phyloP scores from a whole-genome alignment of 2,113 vertebrate species.

The Sisor rabdophorus region DNA sequence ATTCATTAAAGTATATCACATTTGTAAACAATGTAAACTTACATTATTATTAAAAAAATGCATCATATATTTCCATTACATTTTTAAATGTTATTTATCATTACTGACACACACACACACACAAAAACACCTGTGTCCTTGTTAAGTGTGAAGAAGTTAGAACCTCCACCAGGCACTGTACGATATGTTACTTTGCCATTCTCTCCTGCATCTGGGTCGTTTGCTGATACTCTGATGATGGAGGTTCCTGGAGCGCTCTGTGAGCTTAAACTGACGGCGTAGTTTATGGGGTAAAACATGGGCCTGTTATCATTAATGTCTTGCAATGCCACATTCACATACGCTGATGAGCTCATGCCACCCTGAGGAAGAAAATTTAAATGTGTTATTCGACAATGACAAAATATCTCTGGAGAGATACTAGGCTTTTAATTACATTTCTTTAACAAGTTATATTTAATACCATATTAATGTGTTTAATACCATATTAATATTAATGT shows the following conservation, averaged over 20 bases:
- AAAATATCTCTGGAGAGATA: slow-evolving; percentile 17
- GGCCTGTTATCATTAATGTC: slow-evolving; percentile 93
- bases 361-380: slow-evolving; percentile 67
- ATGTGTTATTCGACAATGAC: background rate
- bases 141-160: slow-evolving; percentile 85
- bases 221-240: slow-evolving; percentile 83
- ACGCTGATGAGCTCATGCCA: slow-evolving; percentile 81
- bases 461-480: slow-evolving; percentile 50
- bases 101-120: background rate
- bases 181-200: slow-evolving; percentile 84
- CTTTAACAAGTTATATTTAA: slow-evolving; percentile 48
- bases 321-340: slow-evolving; percentile 81
- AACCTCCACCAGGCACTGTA: slow-evolving; percentile 77
- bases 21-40: background rate
- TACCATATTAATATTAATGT: too few species aligned
- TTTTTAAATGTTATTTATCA: background rate
- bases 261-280: slow-evolving; percentile 86
- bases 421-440: slow-evolving; percentile 44
- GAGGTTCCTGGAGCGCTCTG: slow-evolving; percentile 88
- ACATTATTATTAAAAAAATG: background rate
- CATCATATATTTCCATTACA: background rate
- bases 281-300: slow-evolving; percentile 85
- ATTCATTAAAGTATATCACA: too few species aligned
- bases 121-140: slow-evolving; percentile 77
- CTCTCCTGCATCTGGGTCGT: slow-evolving; percentile 85